These are phyloP conservation scores for Cacoxenus indagator DNA, from an alignment of 2,888 invertebrate species.

Conservation along the genomic window DNA sequence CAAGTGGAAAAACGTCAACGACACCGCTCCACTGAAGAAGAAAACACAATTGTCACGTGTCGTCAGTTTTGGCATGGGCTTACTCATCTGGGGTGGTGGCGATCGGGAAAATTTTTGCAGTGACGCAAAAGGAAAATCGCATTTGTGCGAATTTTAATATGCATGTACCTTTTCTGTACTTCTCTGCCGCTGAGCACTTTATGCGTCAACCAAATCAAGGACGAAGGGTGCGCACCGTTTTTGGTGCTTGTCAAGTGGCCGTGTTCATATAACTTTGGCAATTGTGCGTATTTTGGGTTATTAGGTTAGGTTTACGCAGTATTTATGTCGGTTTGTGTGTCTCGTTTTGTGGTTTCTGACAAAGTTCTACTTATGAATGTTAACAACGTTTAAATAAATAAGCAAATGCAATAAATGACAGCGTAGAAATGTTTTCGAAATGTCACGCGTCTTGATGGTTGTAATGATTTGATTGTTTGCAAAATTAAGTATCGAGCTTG, in stretches of 20 bases:
- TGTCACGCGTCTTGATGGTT: conserved; percentile 43
- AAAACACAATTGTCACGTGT: conserved; percentile 60
- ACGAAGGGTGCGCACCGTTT: conserved; percentile 25
- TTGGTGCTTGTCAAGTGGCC: background rate
- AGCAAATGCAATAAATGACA: conserved; percentile 51
- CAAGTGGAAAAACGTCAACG: conserved; percentile 20
- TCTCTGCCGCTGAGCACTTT: too few relatives aligned
- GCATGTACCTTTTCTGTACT: too few relatives aligned
- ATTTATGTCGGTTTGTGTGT: conserved; percentile 24
- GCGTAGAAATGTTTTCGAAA: conserved; percentile 49
- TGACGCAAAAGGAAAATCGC: conserved; percentile 48
- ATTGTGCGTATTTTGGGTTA: conserved; percentile 53
- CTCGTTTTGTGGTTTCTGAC: conserved; percentile 36
- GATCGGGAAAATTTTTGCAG: conserved; percentile 48
- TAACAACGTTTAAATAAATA: conserved; percentile 44
- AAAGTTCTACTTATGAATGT: conserved; percentile 47
- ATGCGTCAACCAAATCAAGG: too few relatives aligned
- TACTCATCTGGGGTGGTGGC: conserved; percentile 24
- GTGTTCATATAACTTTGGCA: conserved; percentile 31
- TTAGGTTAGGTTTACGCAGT: conserved; percentile 40
- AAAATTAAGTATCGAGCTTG: too few relatives aligned
- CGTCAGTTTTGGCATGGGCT: conserved; percentile 26
- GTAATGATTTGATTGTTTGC: conserved; percentile 54
- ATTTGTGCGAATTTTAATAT: conserved; percentile 42
- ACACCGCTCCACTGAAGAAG: conserved; percentile 17